Base-by-base conservation (phyloP, 1,140 invertebrate species). In the Apis florea region DNA sequence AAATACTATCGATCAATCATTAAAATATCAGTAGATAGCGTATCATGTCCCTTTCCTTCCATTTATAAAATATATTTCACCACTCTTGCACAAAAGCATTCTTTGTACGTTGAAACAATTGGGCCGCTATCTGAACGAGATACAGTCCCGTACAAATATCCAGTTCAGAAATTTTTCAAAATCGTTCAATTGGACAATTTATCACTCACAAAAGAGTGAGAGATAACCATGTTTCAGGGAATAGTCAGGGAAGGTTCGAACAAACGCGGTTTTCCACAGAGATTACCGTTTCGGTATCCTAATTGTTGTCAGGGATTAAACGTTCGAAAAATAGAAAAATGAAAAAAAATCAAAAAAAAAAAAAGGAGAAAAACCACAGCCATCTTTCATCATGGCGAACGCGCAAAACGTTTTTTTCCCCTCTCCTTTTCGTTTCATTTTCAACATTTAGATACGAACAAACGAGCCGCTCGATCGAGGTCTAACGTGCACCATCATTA, bases 401-500 rank as follows among this genome's bases (percentile, higher is more conserved):
- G 21, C 15, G 17, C 12, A 11, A 6, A 9, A 6, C 66, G 3
- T 24, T 49, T 12, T 6, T 51, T 8, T 11, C 0, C 13, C 1
- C 21, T 0, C 19, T 12, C 31, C 1, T 47, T 68, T 79, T 61
- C 40, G 40, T 61, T 63, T 1, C 24, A 6, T 17, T 71, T 79
- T 63, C 9, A 31, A 71, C 61, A 54, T 58, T 54, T 24, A 79
- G 77, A 79, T 79, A 72, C 13, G 21, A 79, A 79, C 77, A 63
- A 79, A 72, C 47, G 58, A 15, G 21, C 6, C 21, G 80, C 15
- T 79, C 58, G 49, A 40, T 49, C 58, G 49, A 24, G 31, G 51
- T 26, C 77, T 31, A 51, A 79, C 74, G 51, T 61, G 68, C 83
- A 85, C 74, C 84, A 53, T 19, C 66, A 82, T 68, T 86, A 85